phyloP scores from a whole-genome alignment of 2,888 invertebrate species.

The Andrena bicolor region DNA sequence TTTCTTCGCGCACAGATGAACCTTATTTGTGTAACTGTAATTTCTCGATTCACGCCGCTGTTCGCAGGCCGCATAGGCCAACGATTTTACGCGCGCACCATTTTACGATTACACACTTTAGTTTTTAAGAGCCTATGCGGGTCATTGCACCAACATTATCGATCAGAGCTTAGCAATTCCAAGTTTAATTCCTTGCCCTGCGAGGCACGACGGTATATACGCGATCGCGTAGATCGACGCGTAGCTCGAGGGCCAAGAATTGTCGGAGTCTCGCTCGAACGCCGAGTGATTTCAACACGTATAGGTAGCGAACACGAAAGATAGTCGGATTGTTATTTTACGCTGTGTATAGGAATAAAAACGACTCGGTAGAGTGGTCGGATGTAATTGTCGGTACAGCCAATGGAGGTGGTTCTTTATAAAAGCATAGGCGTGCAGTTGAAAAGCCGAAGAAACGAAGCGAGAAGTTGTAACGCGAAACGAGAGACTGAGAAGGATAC shows the following conservation, averaged over 20 bases:
- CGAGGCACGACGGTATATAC: background rate
- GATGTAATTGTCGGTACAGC: background rate
- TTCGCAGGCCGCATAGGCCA: background rate
- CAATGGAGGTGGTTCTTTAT: background rate
- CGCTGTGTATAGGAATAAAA: background rate
- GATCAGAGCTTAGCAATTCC: constrained; percentile 45
- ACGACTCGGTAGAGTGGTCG: background rate
- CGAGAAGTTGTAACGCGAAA: background rate
- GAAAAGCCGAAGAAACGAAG: background rate
- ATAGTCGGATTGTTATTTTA: background rate
- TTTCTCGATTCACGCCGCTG: background rate
- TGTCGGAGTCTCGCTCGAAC: constrained; percentile 8
- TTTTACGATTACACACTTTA: constrained; percentile 18
- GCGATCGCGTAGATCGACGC: constrained; percentile 5
- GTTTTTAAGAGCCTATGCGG: constrained; percentile 31
- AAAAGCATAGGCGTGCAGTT: background rate
- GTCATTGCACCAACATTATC: constrained; percentile 61
- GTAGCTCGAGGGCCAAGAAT: background rate
- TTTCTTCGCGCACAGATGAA: background rate
- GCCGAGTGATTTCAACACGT: constrained; percentile 6
- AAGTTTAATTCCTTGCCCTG: constrained; percentile 33
- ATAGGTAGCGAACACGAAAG: background rate
- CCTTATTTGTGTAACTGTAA: background rate
- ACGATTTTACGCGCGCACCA: background rate
- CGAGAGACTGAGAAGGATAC: constrained; percentile 11